phyloP scores from a whole-genome alignment of 2,797 vertebrate genomes.

The Rhinophrynus dorsalis region DNA sequence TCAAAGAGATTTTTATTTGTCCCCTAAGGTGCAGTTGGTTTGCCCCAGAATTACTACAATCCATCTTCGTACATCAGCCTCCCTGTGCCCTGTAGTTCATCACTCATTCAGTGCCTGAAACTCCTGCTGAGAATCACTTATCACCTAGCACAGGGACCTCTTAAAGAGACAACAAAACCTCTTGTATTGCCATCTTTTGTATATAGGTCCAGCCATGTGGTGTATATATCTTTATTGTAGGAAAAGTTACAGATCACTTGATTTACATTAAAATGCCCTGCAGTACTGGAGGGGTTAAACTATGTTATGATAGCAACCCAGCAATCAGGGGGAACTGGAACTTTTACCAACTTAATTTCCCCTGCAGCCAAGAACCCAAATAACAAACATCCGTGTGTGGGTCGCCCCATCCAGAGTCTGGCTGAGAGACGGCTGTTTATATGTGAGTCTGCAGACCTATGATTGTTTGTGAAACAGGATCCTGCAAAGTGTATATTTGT shows the following conservation, averaged over 20 bases:
- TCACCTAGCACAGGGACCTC: constrained; percentile 8
- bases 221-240: constrained; percentile 3
- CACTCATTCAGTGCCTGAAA: constrained; percentile 9
- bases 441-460: constrained; percentile 30
- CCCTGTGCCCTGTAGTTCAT: constrained; percentile 18
- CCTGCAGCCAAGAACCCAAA: constrained; percentile 42
- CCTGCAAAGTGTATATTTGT: constrained; percentile 8
- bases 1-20: too few relatives aligned
- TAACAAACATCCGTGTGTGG: constrained; percentile 49
- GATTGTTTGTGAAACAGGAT: constrained; percentile 46
- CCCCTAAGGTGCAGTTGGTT: too few relatives aligned
- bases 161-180: constrained; percentile 2
- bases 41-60: too few relatives aligned
- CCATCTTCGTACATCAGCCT: too few relatives aligned
- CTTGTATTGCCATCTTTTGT: constrained; percentile 10
- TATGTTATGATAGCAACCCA: constrained; percentile 23
- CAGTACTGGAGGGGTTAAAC: constrained; percentile 26
- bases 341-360: constrained; percentile 40
- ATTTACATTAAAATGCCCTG: background rate
- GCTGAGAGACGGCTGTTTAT: constrained; percentile 41
- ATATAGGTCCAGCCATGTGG: constrained; percentile 10
- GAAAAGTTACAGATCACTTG: background rate
- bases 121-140: constrained; percentile 39
- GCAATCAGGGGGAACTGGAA: constrained; percentile 39
- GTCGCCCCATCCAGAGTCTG: constrained; percentile 28